Conservation (phyloP, 2,888 invertebrate species). For the Eupithecia centaureata region DNA sequence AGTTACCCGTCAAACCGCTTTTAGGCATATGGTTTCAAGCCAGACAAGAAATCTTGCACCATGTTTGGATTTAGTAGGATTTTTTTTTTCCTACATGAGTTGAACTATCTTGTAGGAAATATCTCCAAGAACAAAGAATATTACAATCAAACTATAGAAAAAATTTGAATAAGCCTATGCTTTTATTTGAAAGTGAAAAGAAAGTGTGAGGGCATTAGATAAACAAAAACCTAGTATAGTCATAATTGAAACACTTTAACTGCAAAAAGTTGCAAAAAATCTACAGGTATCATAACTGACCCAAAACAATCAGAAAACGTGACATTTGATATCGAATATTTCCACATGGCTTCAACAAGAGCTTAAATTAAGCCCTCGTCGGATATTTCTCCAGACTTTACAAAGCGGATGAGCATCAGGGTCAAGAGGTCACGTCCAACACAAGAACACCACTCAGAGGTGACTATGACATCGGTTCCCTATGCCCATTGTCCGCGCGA, state of each 20-base stretch:
- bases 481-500: conserved; percentile 3
- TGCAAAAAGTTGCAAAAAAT: not conserved
- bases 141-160: no score
- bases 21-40: not conserved
- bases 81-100: not conserved
- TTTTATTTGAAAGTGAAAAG: no score
- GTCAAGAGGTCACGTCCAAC: conserved; percentile 12
- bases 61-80: not conserved
- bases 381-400: not conserved
- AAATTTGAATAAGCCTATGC: no score
- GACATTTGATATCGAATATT: not conserved
- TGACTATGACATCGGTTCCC: conserved; percentile 21
- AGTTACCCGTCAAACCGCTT: conserved; percentile 17
- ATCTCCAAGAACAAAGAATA: not conserved
- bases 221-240: no score
- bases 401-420: no score
- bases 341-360: not conserved
- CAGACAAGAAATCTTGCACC: not conserved
- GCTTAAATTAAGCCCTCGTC: not conserved
- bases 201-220: no score
- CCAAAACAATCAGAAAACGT: not conserved
- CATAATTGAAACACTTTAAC: not conserved
- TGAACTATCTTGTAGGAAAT: not conserved
- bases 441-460: conserved; percentile 14
- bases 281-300: not conserved